These are phyloP conservation scores for Eupsittula cactorum DNA, from an alignment of 2,113 vertebrate genomes.

Conservation along the genomic window DNA sequence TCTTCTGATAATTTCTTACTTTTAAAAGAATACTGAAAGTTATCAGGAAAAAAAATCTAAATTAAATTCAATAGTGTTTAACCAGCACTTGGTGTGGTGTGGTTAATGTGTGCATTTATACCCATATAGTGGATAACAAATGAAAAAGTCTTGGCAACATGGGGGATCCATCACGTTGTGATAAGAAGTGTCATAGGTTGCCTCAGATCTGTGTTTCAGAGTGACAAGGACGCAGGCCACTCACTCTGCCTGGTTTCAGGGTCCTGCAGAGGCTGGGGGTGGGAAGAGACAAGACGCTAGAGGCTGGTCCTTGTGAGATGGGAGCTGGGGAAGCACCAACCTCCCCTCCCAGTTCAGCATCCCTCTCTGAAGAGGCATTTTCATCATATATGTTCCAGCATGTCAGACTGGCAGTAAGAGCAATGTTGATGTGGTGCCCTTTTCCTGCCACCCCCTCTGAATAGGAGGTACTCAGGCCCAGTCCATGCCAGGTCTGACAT, in stretches of 20 bases:
- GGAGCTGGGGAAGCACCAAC: neutral
- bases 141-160: neutral
- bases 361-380: neutral
- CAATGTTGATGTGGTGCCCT: neutral
- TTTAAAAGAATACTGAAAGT: neutral
- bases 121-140: accelerated
- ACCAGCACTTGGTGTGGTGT: neutral
- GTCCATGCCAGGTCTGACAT: neutral
- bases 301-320: accelerated
- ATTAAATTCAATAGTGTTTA: neutral
- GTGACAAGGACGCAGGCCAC: neutral
- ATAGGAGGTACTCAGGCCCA: neutral
- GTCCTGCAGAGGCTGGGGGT: neutral
- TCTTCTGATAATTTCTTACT: neutral
- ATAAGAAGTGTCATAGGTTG: neutral
- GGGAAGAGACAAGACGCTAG: neutral
- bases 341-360: neutral
- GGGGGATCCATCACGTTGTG: neutral
- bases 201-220: neutral
- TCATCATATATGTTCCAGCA: accelerated
- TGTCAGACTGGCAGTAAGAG: neutral
- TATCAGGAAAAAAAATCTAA: neutral
- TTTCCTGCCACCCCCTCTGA: neutral
- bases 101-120: neutral
- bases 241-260: accelerated